Conservation (phyloP, 1,140 invertebrate species). For the Pinna nobilis region DNA sequence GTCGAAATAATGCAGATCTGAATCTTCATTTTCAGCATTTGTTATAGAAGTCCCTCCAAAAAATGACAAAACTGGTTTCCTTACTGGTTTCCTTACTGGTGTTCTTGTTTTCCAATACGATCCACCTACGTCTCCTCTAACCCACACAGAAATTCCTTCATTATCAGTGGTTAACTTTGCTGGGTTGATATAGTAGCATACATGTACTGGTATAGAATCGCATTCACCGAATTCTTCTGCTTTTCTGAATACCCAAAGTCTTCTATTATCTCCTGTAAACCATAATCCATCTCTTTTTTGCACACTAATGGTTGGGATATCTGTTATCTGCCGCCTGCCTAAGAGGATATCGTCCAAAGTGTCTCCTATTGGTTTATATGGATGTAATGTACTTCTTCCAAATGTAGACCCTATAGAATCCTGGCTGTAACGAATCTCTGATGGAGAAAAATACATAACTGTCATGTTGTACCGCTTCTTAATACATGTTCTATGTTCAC, state of each 20-base stretch:
- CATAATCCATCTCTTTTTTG: constrained; percentile 7
- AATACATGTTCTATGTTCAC: too few species aligned
- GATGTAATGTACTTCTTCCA: background rate
- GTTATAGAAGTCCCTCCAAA: too few species aligned
- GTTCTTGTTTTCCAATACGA: background rate
- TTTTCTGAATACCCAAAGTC: constrained; percentile 40
- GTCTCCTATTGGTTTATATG: background rate
- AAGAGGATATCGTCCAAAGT: constrained; percentile 20
- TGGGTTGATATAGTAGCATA: constrained; percentile 3
- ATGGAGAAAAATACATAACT: constrained; percentile 25
- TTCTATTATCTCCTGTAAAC: constrained; percentile 35
- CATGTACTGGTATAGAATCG: constrained; percentile 12
- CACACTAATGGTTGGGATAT: constrained; percentile 27
- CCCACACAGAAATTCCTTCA: constrained; percentile 2
- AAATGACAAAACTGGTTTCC: too few species aligned
- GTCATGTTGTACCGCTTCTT: background rate
- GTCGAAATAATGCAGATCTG: too few species aligned
- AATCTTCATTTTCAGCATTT: too few species aligned
- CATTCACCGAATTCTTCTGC: constrained; percentile 24
- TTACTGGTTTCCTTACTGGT: background rate
- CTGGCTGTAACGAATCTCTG: constrained; percentile 32
- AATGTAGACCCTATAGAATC: constrained; percentile 29
- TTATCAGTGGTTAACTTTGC: constrained; percentile 30
- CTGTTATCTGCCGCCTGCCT: constrained; percentile 1
- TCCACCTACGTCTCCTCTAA: constrained; percentile 6